A percentile compares a stretch with the other conserved stretches of the same genome.
These are phyloP conservation scores for Andrena hattorfiana DNA, from an alignment of 2,888 invertebrate genomes.

Conservation along the genomic window DNA sequence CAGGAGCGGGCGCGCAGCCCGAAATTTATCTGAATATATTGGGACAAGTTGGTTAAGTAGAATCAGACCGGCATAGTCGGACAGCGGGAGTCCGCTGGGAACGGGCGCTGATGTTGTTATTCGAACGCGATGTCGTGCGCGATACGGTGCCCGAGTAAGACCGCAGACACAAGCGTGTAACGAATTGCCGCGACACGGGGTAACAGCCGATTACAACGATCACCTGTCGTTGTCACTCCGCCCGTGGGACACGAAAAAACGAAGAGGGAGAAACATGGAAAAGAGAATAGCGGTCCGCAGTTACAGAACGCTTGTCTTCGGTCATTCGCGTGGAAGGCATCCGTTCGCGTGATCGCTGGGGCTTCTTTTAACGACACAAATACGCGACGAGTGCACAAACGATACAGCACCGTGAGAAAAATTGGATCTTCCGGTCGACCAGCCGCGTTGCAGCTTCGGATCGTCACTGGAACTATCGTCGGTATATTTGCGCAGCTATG, in stretches of 20 bases:
- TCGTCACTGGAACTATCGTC: conserved; percentile 16
- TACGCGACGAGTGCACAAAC: conserved; percentile 40
- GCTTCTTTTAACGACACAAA: conserved; percentile 22
- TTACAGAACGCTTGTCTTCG: conserved; percentile 29
- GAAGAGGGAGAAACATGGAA: neutral
- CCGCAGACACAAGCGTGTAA: conserved; percentile 23
- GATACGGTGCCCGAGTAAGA: conserved; percentile 31
- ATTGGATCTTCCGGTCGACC: conserved; percentile 61
- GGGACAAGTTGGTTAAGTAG: conserved; percentile 45
- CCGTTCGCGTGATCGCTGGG: conserved; percentile 24
- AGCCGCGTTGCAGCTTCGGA: conserved; percentile 19
- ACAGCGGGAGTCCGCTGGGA: conserved; percentile 25
- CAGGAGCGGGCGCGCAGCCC: neutral
- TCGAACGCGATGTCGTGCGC: conserved; percentile 39
- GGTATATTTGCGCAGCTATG: conserved; percentile 30
- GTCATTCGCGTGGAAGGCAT: conserved; percentile 24
- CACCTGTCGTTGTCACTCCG: conserved; percentile 17
- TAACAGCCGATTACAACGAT: conserved; percentile 30
- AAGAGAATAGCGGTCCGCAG: neutral
- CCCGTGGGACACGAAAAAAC: neutral
- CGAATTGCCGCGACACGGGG: neutral
- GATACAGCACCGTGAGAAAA: conserved; percentile 53
- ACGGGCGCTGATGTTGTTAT: conserved; percentile 25
- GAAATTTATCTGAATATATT: conserved; percentile 49
- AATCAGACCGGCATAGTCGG: conserved; percentile 26